Conservation (phyloP, 2,888 invertebrate species). For the Dione vanillae region DNA sequence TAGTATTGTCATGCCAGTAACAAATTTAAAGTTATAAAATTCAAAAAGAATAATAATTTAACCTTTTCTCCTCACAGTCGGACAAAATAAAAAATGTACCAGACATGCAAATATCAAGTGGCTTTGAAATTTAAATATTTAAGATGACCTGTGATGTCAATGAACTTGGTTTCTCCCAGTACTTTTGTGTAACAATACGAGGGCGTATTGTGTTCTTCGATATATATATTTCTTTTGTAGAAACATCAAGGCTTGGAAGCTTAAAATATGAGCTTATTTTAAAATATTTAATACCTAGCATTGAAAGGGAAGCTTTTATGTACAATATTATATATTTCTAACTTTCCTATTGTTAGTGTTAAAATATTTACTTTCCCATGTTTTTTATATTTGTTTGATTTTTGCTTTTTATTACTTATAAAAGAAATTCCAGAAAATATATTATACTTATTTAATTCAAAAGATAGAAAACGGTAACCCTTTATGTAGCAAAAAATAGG, state of each 20-base stretch:
- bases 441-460: not conserved
- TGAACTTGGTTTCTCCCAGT: conserved; percentile 5
- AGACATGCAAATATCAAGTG: conserved; percentile 52
- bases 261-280: not conserved
- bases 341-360: too few relatives aligned
- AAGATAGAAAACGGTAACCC: conserved; percentile 10
- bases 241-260: not conserved
- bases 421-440: not conserved
- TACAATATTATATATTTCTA: not conserved
- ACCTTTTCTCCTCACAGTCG: not conserved
- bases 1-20: not conserved
- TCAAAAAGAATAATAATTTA: not conserved
- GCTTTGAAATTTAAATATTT: conserved; percentile 24
- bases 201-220: not conserved
- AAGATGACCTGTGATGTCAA: conserved; percentile 18
- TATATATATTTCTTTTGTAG: conserved; percentile 17
- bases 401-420: not conserved
- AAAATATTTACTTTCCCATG: too few relatives aligned
- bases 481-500: conserved; percentile 8
- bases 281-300: not conserved
- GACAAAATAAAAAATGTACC: conserved; percentile 17
- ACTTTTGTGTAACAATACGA: not conserved
- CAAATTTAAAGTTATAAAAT: not conserved
- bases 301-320: not conserved
- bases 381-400: too few relatives aligned